Evolutionary conservation across 2,797 vertebrate genomes (phyloP), one percentile per base, ranked within the genome.

Genomic region (Sebastes elongatus): DNA sequence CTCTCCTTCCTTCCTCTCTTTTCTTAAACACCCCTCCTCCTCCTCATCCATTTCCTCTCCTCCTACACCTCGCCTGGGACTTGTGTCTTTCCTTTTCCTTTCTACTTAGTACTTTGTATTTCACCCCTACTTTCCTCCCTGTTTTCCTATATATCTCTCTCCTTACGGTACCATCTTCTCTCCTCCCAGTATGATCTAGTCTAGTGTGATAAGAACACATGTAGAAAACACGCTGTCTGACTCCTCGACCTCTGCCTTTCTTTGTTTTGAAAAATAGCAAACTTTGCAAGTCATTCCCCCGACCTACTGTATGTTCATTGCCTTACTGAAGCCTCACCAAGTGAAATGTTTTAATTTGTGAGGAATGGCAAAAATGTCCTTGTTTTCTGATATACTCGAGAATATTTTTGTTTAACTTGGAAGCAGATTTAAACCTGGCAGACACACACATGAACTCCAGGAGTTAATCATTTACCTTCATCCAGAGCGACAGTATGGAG

Each of bases 381-480:
- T 1, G 14, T 81, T 67, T 27, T 73, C 53, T n/a, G 55, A 63
- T 25, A 20, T 9, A 35, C 2, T 56, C 13, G 2, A 56, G 65
- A 27, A 7, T 25, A 81, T 76, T 46, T 46, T 46, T 55, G 52
- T 89, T 76, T 74, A 56, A 49, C 60, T 30, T 74, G 25, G 78
- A 72, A 53, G 53, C 32, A 64, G 53, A 61, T 65, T 80, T 38
- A 68, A 81, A 80, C 49, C 32, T 38, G 68, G 27, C 18, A 28
- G 42, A 81, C 33, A 53, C 8, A 23, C 27, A 49, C 71, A 33
- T 10, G 7, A 67, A 59, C 55, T 53, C 55, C 68, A 63, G 10
- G 22, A 82, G 87, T 90, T 89, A 92, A 92, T 92, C 9, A 85
- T 91, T 92, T n/a, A 90, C 81, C 32, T 77, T 72, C 53, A 77